A percentile compares a stretch with the other conserved stretches of the same genome.
Conservation (phyloP, 92 coral and sea anemone species). For the Parazoanthus atlanticus region DNA sequence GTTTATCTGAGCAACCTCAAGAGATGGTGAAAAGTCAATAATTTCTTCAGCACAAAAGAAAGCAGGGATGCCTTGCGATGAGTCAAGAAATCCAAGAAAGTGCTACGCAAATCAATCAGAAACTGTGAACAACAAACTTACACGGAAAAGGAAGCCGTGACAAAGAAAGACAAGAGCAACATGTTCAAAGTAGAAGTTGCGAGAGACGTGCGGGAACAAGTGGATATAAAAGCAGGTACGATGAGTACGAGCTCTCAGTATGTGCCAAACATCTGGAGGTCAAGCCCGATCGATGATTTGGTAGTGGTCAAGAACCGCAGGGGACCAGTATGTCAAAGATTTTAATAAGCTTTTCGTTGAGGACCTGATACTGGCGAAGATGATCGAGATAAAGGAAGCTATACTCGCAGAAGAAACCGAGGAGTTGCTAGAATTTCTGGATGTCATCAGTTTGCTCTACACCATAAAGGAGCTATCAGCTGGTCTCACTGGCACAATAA, state of each 20-base stretch:
- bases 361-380: too few species aligned
- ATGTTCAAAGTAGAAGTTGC: slow-evolving; percentile 56
- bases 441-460: background rate
- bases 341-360: too few species aligned
- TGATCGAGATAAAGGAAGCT: too few species aligned
- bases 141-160: slow-evolving; percentile 60
- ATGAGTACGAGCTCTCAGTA: too few species aligned
- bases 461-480: background rate
- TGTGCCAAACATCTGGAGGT: too few species aligned
- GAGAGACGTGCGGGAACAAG: slow-evolving; percentile 54
- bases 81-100: slow-evolving; percentile 12
- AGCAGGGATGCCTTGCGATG: slow-evolving; percentile 59
- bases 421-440: too few species aligned
- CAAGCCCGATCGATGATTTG: too few species aligned
- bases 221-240: too few species aligned
- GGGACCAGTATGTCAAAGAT: too few species aligned
- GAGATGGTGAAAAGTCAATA: slow-evolving; percentile 59
- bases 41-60: slow-evolving; percentile 45
- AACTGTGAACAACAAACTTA: slow-evolving; percentile 58
- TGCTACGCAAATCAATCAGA: slow-evolving; percentile 61
- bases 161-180: slow-evolving; percentile 44
- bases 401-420: too few species aligned
- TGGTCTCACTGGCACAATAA: background rate
- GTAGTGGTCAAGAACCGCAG: too few species aligned
- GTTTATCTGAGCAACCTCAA: background rate